Evolutionary conservation across 2,888 invertebrate species (phyloP).

Genomic region (Portevinia maculata): DNA sequence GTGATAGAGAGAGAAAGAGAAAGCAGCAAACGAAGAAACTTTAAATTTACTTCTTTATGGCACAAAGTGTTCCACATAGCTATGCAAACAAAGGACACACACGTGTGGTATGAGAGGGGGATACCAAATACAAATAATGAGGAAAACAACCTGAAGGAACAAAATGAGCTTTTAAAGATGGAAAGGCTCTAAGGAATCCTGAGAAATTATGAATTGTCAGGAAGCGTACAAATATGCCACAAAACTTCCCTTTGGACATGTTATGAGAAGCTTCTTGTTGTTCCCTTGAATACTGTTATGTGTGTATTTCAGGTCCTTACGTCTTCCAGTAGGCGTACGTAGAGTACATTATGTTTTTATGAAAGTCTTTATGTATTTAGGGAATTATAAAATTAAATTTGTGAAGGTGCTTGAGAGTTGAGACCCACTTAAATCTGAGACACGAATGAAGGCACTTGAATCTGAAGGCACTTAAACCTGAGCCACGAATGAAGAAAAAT

Average conservation of each 20-base stretch:
- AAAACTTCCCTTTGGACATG: constrained; percentile 41
- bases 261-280: constrained; percentile 1
- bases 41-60: constrained; percentile 19
- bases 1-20: not conserved
- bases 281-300: no score
- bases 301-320: no score
- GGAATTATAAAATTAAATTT: no score
- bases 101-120: not conserved
- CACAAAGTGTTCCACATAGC: constrained; percentile 27
- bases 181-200: constrained; percentile 13
- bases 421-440: no score
- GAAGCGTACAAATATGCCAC: constrained; percentile 7
- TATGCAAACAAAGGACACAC: not conserved
- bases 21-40: constrained; percentile 13
- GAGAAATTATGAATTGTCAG: constrained; percentile 48
- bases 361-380: no score
- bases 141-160: constrained; percentile 5
- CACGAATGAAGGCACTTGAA: constrained; percentile 9
- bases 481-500: no score
- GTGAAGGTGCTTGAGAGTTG: no score
- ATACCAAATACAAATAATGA: constrained; percentile 5
- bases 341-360: no score
- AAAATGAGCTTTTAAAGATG: constrained; percentile 29
- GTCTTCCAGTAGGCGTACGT: no score
- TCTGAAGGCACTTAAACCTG: not conserved